Percentiles rank a stretch among this genome's conserved stretches.
These are phyloP conservation scores for Mnemiopsis leidyi DNA, from an alignment of 37 sponge, comb jelly and placozoan genomes.

Conservation along the genomic window DNA sequence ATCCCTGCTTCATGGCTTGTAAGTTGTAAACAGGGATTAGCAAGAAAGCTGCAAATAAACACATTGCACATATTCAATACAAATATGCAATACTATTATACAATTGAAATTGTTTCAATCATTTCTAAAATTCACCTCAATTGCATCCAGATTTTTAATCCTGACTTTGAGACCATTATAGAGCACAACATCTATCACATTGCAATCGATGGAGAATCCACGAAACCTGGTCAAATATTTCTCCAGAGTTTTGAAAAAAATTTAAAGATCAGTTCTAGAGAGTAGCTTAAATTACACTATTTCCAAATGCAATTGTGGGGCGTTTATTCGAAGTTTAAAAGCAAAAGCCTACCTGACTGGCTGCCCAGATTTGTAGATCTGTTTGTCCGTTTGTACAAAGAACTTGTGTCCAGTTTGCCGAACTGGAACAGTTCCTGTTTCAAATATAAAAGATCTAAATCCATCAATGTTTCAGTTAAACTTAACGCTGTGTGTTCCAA, in stretches of 20 bases:
- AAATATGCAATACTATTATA: too few relatives aligned
- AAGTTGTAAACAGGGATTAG: too few relatives aligned
- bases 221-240: neutral
- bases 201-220: neutral
- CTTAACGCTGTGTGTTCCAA: neutral
- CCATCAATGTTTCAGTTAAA: neutral
- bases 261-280: neutral
- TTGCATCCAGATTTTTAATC: neutral
- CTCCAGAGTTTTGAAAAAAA: too few relatives aligned
- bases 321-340: neutral
- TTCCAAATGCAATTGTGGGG: neutral
- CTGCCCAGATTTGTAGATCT: constrained; percentile 17
- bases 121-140: too few relatives aligned
- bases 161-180: neutral
- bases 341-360: constrained; percentile 1
- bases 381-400: constrained; percentile 36
- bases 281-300: neutral
- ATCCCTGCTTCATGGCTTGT: too few relatives aligned
- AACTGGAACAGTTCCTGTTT: neutral
- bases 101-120: too few relatives aligned
- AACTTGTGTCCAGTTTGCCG: neutral
- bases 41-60: too few relatives aligned
- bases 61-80: too few relatives aligned
- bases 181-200: neutral
- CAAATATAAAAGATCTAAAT: neutral